Evolutionary conservation across 1,140 invertebrate genomes (phyloP).

Genomic region (Lucilia sericata): DNA sequence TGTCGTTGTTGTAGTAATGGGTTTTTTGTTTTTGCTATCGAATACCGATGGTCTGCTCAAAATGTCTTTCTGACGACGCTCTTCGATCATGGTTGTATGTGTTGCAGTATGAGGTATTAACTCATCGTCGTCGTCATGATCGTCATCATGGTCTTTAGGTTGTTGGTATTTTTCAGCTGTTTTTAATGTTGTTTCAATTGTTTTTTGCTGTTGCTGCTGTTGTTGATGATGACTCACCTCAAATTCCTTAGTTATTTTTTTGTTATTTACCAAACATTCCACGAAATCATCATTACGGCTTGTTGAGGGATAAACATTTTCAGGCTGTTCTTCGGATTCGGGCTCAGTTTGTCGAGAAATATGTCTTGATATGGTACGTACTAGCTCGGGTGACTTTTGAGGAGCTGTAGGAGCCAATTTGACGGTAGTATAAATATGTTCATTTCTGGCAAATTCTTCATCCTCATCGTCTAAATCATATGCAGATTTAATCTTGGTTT

Average conservation of each 20-base stretch:
- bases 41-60: slow-evolving; percentile 69
- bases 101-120: slow-evolving; percentile 58
- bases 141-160: slow-evolving; percentile 45
- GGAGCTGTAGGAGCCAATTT: slow-evolving; percentile 66
- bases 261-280: not conserved
- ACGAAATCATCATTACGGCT: slow-evolving; percentile 22
- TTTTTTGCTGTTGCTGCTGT: slow-evolving; percentile 63
- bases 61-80: slow-evolving; percentile 69
- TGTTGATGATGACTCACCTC: slow-evolving; percentile 51
- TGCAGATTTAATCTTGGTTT: slow-evolving; percentile 69
- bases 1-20: not conserved
- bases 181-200: not conserved
- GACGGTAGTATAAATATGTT: slow-evolving; percentile 72
- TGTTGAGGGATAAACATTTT: slow-evolving; percentile 24
- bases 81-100: slow-evolving; percentile 58
- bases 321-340: slow-evolving; percentile 21
- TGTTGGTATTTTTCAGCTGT: slow-evolving; percentile 45
- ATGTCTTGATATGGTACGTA: slow-evolving; percentile 68
- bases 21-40: slow-evolving; percentile 51
- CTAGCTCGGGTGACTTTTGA: slow-evolving; percentile 65
- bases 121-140: slow-evolving; percentile 46
- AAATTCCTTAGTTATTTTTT: slow-evolving; percentile 32
- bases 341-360: slow-evolving; percentile 66
- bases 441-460: slow-evolving; percentile 70
- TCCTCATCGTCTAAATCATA: slow-evolving; percentile 68